These are phyloP conservation scores for Hydra vulgaris DNA, from an alignment of 30 jellyfish, hydroid and myxozoan genomes.

Conservation along the genomic window DNA sequence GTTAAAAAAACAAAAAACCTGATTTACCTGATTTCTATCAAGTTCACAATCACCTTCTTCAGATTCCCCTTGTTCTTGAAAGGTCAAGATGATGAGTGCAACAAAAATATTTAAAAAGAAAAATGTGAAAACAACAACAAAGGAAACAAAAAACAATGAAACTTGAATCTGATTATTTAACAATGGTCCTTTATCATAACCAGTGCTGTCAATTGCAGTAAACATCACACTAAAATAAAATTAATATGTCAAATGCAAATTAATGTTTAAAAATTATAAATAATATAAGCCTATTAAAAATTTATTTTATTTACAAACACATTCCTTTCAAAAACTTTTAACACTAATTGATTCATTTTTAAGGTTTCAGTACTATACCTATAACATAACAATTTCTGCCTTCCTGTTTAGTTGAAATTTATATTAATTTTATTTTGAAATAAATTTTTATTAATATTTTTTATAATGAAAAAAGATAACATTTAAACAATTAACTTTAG, in stretches of 20 bases:
- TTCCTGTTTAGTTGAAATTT: too few relatives aligned
- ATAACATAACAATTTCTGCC: too few relatives aligned
- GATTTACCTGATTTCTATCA: conserved; percentile 83
- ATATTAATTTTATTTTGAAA: too few relatives aligned
- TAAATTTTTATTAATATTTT: too few relatives aligned
- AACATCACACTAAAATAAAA: conserved; percentile 74
- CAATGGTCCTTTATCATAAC: conserved; percentile 81
- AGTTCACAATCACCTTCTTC: conserved; percentile 99
- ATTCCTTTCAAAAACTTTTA: too few relatives aligned
- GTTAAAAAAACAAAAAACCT: background rate
- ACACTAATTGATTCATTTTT: too few relatives aligned
- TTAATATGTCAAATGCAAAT: background rate
- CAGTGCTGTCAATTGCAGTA: conserved; percentile 97
- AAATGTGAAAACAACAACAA: conserved; percentile 92
- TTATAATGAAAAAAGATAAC: too few relatives aligned
- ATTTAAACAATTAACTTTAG: too few relatives aligned
- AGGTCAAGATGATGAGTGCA: conserved; percentile 89
- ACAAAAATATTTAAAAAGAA: conserved; percentile 96
- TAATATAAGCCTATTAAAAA: too few relatives aligned
- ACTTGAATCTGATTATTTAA: conserved; percentile 92
- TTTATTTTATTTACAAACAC: too few relatives aligned
- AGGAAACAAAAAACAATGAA: conserved; percentile 84
- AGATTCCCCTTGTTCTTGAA: conserved; percentile 99
- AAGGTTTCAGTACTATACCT: too few relatives aligned
- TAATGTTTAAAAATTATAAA: too few relatives aligned